These are phyloP conservation scores for Patiria miniata DNA, from an alignment of 35 echinoderm and acorn worm species.

Conservation along the genomic window DNA sequence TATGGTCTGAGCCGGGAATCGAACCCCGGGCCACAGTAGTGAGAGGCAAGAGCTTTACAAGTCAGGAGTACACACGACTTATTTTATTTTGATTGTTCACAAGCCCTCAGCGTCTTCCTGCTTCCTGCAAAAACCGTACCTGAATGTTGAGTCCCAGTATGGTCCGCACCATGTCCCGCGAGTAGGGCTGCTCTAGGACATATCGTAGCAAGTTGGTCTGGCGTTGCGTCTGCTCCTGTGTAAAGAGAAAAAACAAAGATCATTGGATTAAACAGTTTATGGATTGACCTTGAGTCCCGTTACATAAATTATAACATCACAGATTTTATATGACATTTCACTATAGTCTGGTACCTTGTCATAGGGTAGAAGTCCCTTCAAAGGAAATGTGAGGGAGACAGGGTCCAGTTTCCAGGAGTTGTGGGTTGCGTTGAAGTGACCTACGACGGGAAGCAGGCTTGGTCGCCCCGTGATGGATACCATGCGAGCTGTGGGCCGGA, in stretches of 20 bases:
- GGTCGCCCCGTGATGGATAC: constrained; percentile 87
- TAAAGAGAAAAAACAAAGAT: not conserved
- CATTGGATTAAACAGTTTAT: too few relatives aligned
- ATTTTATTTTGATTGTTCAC: too few relatives aligned
- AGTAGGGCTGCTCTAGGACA: constrained; percentile 87
- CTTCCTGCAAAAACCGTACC: too few relatives aligned
- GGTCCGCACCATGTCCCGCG: constrained; percentile 86
- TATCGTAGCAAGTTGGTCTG: constrained; percentile 77
- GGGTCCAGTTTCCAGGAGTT: constrained; percentile 97
- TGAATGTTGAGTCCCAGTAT: constrained; percentile 78
- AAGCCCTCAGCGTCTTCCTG: too few relatives aligned
- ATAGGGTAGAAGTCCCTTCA: constrained; percentile 96
- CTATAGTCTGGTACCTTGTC: constrained; percentile 71
- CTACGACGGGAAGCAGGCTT: constrained; percentile 79
- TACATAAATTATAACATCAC: too few relatives aligned
- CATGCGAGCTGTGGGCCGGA: constrained; percentile 85
- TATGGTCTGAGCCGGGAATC: too few relatives aligned
- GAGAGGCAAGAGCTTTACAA: too few relatives aligned
- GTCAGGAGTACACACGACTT: too few relatives aligned
- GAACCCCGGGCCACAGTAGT: too few relatives aligned
- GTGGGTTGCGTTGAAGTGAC: constrained; percentile 78
- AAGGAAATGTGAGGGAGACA: constrained; percentile 65
- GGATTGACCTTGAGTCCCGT: too few relatives aligned
- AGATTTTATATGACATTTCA: not conserved
- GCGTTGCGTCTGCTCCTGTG: constrained; percentile 62